Conservation (phyloP, 2,797 vertebrate species). For the Threskiornis aethiopicus region DNA sequence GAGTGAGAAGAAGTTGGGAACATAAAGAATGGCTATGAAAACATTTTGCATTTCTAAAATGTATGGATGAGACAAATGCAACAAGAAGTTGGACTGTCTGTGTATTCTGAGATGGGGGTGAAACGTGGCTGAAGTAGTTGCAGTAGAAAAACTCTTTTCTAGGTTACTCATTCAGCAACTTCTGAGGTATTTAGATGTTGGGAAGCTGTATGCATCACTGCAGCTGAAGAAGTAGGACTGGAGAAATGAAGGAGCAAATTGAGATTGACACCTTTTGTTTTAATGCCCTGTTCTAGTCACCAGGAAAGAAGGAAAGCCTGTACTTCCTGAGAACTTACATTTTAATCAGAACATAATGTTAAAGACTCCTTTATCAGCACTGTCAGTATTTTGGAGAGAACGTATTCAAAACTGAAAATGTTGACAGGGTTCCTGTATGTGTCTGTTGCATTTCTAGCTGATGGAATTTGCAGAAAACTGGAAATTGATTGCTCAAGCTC, state of each 20-base stretch:
- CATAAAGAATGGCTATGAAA: not conserved
- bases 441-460: not conserved
- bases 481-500: not conserved
- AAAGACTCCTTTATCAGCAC: not conserved
- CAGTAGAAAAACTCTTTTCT: not conserved
- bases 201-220: not conserved
- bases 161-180: not conserved
- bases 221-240: not conserved
- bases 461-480: not conserved
- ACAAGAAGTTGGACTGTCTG: not conserved
- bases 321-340: not conserved
- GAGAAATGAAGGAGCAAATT: not conserved
- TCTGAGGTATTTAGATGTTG: not conserved
- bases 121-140: not conserved
- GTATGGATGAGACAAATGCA: not conserved
- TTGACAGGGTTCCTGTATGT: not conserved
- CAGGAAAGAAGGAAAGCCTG: not conserved
- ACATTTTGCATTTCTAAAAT: not conserved
- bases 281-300: not conserved
- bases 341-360: not conserved
- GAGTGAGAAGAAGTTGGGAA: not conserved
- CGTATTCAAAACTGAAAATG: not conserved
- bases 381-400: not conserved
- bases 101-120: not conserved
- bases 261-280: not conserved